Conservation (phyloP, 2,888 invertebrate genomes). For the Tipula lateralis region DNA sequence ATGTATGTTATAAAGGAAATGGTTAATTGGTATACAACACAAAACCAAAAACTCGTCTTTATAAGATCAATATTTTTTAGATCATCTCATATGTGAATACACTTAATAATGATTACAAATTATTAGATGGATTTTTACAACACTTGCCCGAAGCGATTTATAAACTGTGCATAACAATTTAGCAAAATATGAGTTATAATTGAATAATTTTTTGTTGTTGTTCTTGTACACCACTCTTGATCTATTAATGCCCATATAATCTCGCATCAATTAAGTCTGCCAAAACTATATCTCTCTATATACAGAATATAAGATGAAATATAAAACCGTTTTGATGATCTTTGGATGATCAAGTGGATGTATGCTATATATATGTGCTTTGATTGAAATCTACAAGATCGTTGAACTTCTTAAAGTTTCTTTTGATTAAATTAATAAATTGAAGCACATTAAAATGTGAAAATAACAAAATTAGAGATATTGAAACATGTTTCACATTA, state of each 20-base stretch:
- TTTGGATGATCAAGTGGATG: background rate
- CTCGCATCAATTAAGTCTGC: background rate
- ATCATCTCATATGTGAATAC: background rate
- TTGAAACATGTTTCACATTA: background rate
- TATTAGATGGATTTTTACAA: background rate
- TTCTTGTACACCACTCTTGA: background rate
- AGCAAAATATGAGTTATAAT: background rate
- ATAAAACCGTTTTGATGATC: conserved; percentile 15
- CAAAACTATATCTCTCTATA: background rate
- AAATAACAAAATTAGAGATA: background rate
- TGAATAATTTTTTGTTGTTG: background rate
- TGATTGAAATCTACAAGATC: background rate
- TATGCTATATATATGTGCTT: too few species aligned
- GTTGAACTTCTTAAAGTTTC: background rate
- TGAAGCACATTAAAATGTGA: background rate
- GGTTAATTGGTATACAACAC: background rate
- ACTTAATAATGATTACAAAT: background rate
- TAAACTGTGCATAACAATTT: background rate
- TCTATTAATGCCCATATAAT: background rate
- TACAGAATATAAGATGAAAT: background rate
- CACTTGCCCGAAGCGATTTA: background rate
- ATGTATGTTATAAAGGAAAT: background rate
- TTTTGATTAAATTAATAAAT: background rate
- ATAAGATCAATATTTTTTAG: background rate
- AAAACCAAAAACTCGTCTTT: background rate